Base-by-base conservation (phyloP, 1,140 invertebrate genomes). In the Drosophila pseudoobscura region DNA sequence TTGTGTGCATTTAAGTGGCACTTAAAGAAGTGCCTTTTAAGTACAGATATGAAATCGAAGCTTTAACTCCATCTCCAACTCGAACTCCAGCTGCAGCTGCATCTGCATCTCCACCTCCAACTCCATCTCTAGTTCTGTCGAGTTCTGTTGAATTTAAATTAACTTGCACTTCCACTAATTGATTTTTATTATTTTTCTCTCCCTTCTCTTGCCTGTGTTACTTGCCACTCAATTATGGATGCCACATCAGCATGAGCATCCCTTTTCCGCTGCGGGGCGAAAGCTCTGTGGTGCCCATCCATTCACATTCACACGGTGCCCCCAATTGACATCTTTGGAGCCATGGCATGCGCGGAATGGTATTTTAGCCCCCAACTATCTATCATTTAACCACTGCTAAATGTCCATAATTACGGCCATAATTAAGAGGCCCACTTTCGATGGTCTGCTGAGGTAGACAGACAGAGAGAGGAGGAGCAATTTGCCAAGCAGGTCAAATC, bases 1-100 rank as follows among this genome's bases (percentile, higher is more conserved):
- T 51, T 75, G 54, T 20, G 24, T 62, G 50, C 54, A 55, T 45
- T 68, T 82, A 69, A 80, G 66, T 80, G 73, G 54, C 73, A 80
- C 78, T 80, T 59, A 80, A 80, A 57, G 73, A 55, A 76, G 44
- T 52, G 56, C 53, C 53, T 15, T 35, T 35, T 59, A 47, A 46
- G 58, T 53, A 22, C 20, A 64, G 64, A 79, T 79, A 75, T 57
- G 64, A 35, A 11, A 35, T 35, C 31, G 31, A 35, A 35, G 31
- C 31, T 11, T 35, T 35, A 35, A 11, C 31, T 35, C 31, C 31
- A 35, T 35, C 31, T 0, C 31, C 24, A 24, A 24, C 24, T 24
- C 24, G 0, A 24, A 31, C 20, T 45, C 45, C 64, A 60, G 8
- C 65, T 75, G 26, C 31, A 51, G 59, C 15, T 45, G 22, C 54